Evolutionary conservation across 2,888 invertebrate species (phyloP).

Genomic region (Eueremaeus valkanovi): DNA sequence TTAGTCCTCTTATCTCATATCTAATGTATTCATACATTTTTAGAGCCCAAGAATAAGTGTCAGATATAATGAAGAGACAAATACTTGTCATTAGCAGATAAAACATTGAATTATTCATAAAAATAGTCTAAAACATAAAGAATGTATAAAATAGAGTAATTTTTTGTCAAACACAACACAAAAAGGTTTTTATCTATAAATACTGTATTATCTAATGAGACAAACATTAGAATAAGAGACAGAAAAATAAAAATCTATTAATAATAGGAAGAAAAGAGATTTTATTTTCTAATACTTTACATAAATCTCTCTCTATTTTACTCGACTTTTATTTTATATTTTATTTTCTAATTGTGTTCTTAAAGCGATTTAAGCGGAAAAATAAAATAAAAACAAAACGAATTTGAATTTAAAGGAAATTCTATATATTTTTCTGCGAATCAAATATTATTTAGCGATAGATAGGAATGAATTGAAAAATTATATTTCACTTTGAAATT

Average conservation of each 20-base stretch:
- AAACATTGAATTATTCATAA: not conserved
- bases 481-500: not conserved
- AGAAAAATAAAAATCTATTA: not conserved
- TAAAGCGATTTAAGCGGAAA: too few species aligned
- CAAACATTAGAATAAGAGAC: not conserved
- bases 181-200: not conserved
- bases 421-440: too few species aligned
- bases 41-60: not conserved
- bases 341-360: too few species aligned
- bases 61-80: not conserved
- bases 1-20: not conserved
- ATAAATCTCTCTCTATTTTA: not conserved
- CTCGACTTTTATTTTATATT: not conserved
- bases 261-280: too few species aligned
- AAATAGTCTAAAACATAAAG: not conserved
- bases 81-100: not conserved
- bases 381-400: too few species aligned
- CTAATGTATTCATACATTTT: not conserved
- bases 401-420: too few species aligned
- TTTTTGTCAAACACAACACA: not conserved
- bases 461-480: not conserved
- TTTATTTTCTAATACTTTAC: not conserved
- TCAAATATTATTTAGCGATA: too few species aligned
- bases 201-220: not conserved
- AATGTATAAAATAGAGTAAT: not conserved